Evolutionary conservation across 2,888 invertebrate genomes (phyloP).

Genomic region (Proisotoma minuta): DNA sequence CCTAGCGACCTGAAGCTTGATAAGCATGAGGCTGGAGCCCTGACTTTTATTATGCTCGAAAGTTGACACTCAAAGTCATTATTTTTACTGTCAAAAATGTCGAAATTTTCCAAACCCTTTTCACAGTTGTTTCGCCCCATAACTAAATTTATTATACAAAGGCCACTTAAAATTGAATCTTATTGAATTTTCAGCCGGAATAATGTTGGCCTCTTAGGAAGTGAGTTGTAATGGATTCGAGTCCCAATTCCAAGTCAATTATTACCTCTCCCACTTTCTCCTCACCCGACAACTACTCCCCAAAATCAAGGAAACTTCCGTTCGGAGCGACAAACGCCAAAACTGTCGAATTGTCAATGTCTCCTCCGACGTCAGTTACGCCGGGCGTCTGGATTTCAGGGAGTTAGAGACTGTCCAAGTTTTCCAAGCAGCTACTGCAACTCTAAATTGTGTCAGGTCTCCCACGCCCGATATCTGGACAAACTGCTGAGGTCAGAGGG

Average conservation of each 20-base stretch:
- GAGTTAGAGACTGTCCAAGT: slow-evolving; percentile 66
- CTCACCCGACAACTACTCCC: slow-evolving; percentile 75
- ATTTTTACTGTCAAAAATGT: too few species aligned
- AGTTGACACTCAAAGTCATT: too few species aligned
- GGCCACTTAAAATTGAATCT: too few species aligned
- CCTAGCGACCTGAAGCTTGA: too few species aligned
- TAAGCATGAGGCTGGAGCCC: too few species aligned
- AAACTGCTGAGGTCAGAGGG: slow-evolving; percentile 53
- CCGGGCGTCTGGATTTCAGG: slow-evolving; percentile 55
- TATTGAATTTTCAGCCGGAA: too few species aligned
- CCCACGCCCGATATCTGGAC: slow-evolving; percentile 62
- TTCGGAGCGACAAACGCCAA: slow-evolving; percentile 53
- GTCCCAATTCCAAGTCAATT: slow-evolving; percentile 79
- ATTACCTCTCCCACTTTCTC: slow-evolving; percentile 79
- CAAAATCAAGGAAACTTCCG: slow-evolving; percentile 61
- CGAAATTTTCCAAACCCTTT: too few species aligned
- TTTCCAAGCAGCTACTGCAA: slow-evolving; percentile 69
- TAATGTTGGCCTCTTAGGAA: slow-evolving; percentile 78
- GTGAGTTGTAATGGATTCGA: slow-evolving; percentile 78
- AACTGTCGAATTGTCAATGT: slow-evolving; percentile 76
- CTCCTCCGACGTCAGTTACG: slow-evolving; percentile 72
- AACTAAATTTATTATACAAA: too few species aligned
- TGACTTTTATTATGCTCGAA: too few species aligned
- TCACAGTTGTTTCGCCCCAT: too few species aligned
- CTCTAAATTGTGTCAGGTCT: slow-evolving; percentile 73